Base-by-base conservation (phyloP, 2,888 invertebrate species). In the Unio pictorum region DNA sequence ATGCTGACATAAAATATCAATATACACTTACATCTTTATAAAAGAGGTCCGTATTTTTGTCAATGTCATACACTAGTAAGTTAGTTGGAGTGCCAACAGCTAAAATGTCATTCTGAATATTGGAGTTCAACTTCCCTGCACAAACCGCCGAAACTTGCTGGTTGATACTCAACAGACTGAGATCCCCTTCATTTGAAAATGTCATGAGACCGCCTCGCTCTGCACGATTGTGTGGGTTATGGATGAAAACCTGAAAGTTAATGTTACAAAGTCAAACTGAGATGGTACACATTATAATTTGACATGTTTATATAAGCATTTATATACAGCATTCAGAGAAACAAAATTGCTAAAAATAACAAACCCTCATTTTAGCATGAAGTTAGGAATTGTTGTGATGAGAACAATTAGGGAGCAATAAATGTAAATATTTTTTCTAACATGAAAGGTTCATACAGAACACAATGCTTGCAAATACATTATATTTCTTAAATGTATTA, bases 31-130 rank as follows among this genome's bases (percentile, higher is more conserved):
- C 93, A 90, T 97, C 96, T 91, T 94, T 95, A 89, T 95, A 96
- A 90, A 98, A 97, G 1, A 97, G 90, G 88, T 98, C 97, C 26
- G 94, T 93, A 90, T 98, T 98, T 82, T 96, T 95, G 87, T 96
- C 94, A 6, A 97, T 95, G 90, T 97, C 95, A 90, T 96, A 98
- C 0, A 94, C 96, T 66, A 95, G 91, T 7, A 95, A 90, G 85
- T 94, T 94, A 3, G 93, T 94, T 61, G 92, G 91, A 1, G 94
- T 94, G 57, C 97, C 97, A 75, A 98, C 93, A 28, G 97, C 92
- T 56, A 98, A 92, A 83, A 95, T 92, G 87, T 97, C 96, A 72
- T 86, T 86, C 4, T 79, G 76, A 81, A 94, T 92, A 20, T 68
- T 70, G 7, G 93, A 93, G 65, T 93, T 91, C 55, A 94, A 90